Conservation (phyloP, 2,888 invertebrate genomes). For the Eupithecia subumbrata region DNA sequence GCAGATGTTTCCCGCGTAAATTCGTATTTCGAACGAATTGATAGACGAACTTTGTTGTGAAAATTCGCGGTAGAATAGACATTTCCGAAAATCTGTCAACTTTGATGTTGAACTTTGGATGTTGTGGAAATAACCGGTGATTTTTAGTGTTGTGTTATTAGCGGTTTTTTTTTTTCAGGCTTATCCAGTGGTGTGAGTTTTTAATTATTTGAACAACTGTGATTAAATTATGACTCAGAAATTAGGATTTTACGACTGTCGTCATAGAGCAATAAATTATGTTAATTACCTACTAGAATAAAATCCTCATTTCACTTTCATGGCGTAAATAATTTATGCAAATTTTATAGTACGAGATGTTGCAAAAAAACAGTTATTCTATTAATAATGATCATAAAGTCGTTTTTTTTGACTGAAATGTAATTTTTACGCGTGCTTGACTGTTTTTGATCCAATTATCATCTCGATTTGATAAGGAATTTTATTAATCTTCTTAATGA, state of each 20-base stretch:
- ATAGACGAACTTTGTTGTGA: slow-evolving; percentile 1
- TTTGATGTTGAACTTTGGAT: slow-evolving; percentile 44
- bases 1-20: slow-evolving; percentile 53
- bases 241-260: slow-evolving; percentile 29
- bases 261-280: slow-evolving; percentile 13
- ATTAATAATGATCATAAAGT: slow-evolving; percentile 3
- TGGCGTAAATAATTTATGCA: slow-evolving; percentile 22
- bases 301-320: slow-evolving; percentile 24
- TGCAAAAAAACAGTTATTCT: slow-evolving; percentile 13
- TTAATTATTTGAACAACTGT: slow-evolving; percentile 66
- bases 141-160: slow-evolving; percentile 53
- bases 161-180: slow-evolving; percentile 39
- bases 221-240: slow-evolving; percentile 49
- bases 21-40: slow-evolving; percentile 37
- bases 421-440: slow-evolving; percentile 27
- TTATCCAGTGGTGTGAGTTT: slow-evolving; percentile 61
- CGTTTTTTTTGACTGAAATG: slow-evolving; percentile 12
- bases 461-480: slow-evolving; percentile 14
- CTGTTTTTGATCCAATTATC: slow-evolving; percentile 17
- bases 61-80: not conserved
- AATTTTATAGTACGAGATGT: slow-evolving; percentile 36
- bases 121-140: not conserved
- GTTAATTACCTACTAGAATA: not conserved
- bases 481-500: slow-evolving; percentile 22
- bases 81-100: slow-evolving; percentile 6